phyloP scores from a whole-genome alignment of 1,140 invertebrate genomes.

The Aphaenogaster floridana region DNA sequence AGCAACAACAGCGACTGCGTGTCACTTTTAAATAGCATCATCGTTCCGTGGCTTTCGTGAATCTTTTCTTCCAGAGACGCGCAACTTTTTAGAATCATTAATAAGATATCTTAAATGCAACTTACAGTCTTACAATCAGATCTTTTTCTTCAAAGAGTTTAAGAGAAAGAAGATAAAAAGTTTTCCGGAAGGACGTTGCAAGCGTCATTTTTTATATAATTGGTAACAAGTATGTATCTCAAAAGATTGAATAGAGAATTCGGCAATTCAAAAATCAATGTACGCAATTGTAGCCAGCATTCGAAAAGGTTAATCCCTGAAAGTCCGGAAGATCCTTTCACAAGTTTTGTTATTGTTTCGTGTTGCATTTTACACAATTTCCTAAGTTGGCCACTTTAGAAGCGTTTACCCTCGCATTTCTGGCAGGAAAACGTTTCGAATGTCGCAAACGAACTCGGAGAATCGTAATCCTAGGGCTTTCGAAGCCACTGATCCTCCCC shows the following conservation, averaged over 20 bases:
- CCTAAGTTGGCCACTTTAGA: not conserved
- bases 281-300: not conserved
- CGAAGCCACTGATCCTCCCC: constrained; percentile 22
- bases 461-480: constrained; percentile 31
- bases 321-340: not conserved
- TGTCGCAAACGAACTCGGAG: constrained; percentile 17
- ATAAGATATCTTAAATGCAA: constrained; percentile 13
- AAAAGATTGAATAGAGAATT: not conserved
- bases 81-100: constrained; percentile 43
- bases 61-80: constrained; percentile 35
- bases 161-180: not conserved
- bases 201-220: not conserved
- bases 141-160: not conserved
- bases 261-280: not conserved
- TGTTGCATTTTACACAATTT: not conserved
- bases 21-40: constrained; percentile 41
- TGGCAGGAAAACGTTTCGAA: not conserved
- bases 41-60: constrained; percentile 24
- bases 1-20: constrained; percentile 49
- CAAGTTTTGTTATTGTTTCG: not conserved
- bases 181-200: not conserved
- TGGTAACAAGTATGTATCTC: not conserved
- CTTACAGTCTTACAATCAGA: constrained; percentile 1
- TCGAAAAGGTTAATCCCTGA: constrained; percentile 3
- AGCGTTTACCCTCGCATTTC: constrained; percentile 15